A percentile compares a stretch with the other conserved stretches of the same genome.
Evolutionary conservation across 2,113 vertebrate species (phyloP).

Genomic region (Corapipo altera): DNA sequence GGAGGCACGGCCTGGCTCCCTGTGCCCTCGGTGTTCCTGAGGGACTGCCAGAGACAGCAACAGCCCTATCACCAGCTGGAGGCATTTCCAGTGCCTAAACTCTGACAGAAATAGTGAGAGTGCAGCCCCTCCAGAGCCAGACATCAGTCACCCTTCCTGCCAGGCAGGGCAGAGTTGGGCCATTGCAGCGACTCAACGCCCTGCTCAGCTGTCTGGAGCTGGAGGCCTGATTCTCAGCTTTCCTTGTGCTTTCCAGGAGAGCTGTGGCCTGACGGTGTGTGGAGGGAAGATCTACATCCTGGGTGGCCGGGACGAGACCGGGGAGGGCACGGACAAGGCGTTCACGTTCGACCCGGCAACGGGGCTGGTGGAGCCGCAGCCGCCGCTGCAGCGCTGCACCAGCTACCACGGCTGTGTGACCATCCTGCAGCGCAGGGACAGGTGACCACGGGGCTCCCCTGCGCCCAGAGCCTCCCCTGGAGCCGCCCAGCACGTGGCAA

Average conservation of each 20-base stretch:
- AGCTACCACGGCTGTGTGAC: conserved; percentile 82
- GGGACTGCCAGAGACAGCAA: neutral
- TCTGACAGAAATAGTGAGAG: neutral
- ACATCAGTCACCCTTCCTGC: neutral
- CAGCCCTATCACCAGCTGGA: neutral
- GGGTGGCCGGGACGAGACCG: conserved; percentile 72
- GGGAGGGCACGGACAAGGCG: conserved; percentile 65
- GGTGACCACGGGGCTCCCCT: neutral
- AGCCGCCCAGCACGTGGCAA: neutral
- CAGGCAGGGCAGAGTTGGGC: neutral
- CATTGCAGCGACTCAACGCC: neutral
- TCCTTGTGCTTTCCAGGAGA: conserved; percentile 72
- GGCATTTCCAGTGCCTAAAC: neutral
- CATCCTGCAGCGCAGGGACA: conserved; percentile 66
- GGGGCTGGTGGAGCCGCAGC: conserved; percentile 59
- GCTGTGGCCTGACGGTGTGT: conserved; percentile 77
- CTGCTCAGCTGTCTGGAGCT: neutral
- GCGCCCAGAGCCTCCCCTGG: neutral
- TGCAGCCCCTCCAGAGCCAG: neutral
- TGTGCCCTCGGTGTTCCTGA: neutral
- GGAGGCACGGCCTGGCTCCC: neutral
- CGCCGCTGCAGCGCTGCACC: conserved; percentile 67
- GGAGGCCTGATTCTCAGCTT: neutral
- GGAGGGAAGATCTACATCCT: conserved; percentile 77
- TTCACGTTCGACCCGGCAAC: conserved; percentile 69